Evolutionary conservation across 2,113 vertebrate genomes (phyloP).

Genomic region (Saimiri boliviensis): DNA sequence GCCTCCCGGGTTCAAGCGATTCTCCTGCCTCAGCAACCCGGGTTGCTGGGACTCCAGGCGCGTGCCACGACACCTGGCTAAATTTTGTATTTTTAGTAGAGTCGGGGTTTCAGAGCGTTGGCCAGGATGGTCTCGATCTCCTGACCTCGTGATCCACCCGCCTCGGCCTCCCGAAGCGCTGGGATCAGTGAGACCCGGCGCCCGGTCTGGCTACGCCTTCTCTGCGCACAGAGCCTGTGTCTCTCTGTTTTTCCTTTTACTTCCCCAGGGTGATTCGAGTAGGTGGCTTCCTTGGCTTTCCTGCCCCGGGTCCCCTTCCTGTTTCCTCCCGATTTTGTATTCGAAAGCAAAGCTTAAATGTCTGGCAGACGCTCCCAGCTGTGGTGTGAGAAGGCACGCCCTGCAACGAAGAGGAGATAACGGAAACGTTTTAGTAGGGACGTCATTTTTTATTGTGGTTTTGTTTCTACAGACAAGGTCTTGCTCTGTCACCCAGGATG

Average conservation of each 20-base stretch:
- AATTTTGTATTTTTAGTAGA: too few species aligned
- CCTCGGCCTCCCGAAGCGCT: too few species aligned
- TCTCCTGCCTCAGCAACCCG: too few species aligned
- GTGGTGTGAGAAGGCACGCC: neutral
- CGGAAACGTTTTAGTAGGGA: neutral
- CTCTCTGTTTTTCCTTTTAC: neutral
- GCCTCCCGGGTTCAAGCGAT: too few species aligned
- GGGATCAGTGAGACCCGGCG: fast-evolving
- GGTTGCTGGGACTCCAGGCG: too few species aligned
- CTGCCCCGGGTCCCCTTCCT: neutral
- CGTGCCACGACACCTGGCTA: too few species aligned
- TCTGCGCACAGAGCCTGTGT: neutral
- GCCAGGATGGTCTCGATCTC: too few species aligned
- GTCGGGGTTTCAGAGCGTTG: too few species aligned
- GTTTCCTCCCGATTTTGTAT: slow-evolving; percentile 23
- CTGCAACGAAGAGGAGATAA: neutral
- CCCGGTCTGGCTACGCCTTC: neutral
- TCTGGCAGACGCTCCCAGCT: neutral
- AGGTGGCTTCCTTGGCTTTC: neutral
- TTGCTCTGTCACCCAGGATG: too few species aligned
- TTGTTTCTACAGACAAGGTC: too few species aligned
- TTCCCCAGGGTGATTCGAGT: neutral
- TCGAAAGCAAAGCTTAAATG: neutral
- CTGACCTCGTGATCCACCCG: too few species aligned
- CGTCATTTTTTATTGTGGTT: too few species aligned